These are phyloP conservation scores for Pandemis cinnamomeana DNA, from an alignment of 2,888 invertebrate genomes.

Conservation along the genomic window DNA sequence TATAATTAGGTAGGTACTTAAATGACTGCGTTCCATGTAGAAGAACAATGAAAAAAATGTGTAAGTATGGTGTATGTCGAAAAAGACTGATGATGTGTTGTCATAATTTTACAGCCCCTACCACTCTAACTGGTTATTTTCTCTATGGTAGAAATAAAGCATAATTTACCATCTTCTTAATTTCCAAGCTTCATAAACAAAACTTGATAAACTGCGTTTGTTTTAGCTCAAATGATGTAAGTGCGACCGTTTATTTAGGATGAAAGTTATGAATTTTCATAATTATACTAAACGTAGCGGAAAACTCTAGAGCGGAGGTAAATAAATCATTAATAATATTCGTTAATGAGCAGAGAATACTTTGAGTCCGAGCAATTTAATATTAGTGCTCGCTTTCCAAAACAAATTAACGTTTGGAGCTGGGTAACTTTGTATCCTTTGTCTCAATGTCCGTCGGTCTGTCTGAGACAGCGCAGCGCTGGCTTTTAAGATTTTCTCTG, in stretches of 20 bases:
- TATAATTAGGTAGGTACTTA: too few relatives aligned
- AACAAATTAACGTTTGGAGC: neutral
- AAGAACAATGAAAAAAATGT: too few relatives aligned
- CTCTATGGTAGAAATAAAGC: too few relatives aligned
- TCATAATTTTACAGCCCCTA: too few relatives aligned
- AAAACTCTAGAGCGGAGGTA: neutral
- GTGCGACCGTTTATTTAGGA: slow-evolving; percentile 1
- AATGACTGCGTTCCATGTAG: too few relatives aligned
- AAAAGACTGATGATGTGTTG: too few relatives aligned
- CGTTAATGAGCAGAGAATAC: neutral
- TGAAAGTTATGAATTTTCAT: slow-evolving; percentile 4
- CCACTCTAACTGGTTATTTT: too few relatives aligned
- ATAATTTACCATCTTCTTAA: neutral
- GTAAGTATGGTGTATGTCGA: too few relatives aligned
- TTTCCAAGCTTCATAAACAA: neutral
- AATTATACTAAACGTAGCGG: neutral
- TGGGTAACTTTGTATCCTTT: neutral
- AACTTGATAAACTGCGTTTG: neutral
- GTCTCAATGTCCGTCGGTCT: neutral
- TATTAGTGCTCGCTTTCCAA: neutral
- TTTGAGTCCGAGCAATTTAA: neutral
- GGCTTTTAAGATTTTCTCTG: too few relatives aligned
- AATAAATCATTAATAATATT: slow-evolving; percentile 2
- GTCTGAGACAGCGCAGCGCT: neutral
- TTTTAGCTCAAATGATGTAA: neutral